Conservation (phyloP, 2,113 vertebrate genomes). For the Calyptomena viridis region DNA sequence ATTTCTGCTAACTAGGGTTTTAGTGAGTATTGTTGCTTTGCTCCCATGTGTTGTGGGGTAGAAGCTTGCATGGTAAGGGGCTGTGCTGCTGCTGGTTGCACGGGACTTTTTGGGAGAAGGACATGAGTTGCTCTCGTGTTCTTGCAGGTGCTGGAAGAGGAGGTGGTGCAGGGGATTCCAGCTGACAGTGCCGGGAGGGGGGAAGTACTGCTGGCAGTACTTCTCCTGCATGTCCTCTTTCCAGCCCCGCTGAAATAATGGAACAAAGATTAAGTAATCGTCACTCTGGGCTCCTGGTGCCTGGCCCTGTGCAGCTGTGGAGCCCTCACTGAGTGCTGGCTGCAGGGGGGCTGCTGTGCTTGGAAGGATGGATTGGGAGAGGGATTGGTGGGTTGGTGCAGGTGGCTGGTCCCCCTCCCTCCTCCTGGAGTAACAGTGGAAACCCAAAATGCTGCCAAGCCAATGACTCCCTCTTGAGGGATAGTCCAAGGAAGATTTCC, state of each 20-base stretch:
- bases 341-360: neutral
- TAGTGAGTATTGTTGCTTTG: neutral
- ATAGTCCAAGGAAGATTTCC: neutral
- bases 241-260: constrained; percentile 42
- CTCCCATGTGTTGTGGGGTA: accelerated
- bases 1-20: neutral
- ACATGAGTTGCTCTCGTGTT: accelerated
- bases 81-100: accelerated
- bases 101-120: neutral
- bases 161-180: neutral
- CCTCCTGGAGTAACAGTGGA: neutral
- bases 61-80: neutral
- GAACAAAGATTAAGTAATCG: constrained; percentile 27
- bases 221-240: neutral
- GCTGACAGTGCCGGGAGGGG: neutral
- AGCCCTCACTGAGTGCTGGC: neutral
- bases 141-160: neutral
- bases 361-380: neutral
- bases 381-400: neutral
- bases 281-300: neutral
- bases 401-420: neutral
- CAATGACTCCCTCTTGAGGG: neutral
- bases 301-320: neutral
- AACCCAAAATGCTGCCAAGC: neutral
- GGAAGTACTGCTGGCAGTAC: neutral